A percentile compares a stretch with the other conserved stretches of the same genome.
These are phyloP conservation scores for Neopelma chrysocephalum DNA, from an alignment of 2,797 vertebrate species.

Conservation along the genomic window DNA sequence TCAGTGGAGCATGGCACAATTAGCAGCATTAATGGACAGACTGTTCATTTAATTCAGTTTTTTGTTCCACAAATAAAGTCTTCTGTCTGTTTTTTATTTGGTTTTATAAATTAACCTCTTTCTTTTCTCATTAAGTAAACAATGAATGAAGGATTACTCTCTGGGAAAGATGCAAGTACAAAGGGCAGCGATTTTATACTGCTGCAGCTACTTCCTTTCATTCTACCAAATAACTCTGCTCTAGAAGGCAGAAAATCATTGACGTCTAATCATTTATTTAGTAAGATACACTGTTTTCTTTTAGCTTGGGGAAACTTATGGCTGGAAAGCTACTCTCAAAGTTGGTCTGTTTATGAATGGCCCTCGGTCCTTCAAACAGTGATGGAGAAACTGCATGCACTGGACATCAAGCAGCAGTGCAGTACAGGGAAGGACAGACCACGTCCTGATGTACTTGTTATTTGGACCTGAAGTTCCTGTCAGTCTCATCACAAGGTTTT, in stretches of 20 bases:
- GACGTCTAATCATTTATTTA: conserved; percentile 64
- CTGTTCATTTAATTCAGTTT: conserved; percentile 40
- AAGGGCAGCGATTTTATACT: conserved; percentile 66
- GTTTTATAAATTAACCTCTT: conserved; percentile 66
- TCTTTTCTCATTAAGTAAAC: conserved; percentile 66
- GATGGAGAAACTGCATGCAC: neutral
- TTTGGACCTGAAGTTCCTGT: neutral
- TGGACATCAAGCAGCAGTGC: neutral
- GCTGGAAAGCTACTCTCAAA: conserved; percentile 44
- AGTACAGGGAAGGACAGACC: neutral
- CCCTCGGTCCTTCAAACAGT: rapidly evolving
- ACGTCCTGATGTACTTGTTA: neutral
- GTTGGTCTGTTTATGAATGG: conserved; percentile 2
- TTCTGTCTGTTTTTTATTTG: conserved; percentile 34
- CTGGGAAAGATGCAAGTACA: conserved; percentile 39
- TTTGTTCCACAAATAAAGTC: conserved; percentile 61
- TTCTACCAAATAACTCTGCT: conserved; percentile 57
- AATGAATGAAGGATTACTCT: conserved; percentile 62
- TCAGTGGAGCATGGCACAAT: neutral
- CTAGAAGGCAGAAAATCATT: conserved; percentile 66
- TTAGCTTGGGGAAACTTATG: conserved; percentile 47
- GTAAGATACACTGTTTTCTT: conserved; percentile 53
- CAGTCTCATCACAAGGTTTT: neutral
- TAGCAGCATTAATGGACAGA: conserved; percentile 32
- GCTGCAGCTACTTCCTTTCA: conserved; percentile 48